phyloP scores from a whole-genome alignment of 2,888 invertebrate genomes.

The Oligia latruncula region DNA sequence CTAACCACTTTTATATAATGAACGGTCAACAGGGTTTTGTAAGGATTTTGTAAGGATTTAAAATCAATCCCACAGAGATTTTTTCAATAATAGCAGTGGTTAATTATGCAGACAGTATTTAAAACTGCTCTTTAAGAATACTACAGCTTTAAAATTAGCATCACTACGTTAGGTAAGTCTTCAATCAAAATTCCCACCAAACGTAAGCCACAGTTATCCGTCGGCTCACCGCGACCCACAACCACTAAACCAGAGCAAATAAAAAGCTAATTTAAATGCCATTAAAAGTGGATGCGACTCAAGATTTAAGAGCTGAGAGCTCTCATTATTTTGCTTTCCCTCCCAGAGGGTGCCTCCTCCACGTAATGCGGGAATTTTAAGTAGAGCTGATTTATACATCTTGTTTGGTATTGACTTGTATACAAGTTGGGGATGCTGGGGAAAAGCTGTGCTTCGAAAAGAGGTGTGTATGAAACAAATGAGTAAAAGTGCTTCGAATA shows the following conservation, averaged over 20 bases:
- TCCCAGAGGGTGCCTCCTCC: slow-evolving; percentile 59
- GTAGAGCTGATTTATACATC: slow-evolving; percentile 68
- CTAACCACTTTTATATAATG: neutral
- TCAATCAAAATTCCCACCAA: slow-evolving; percentile 37
- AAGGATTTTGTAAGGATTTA: neutral
- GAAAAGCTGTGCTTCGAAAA: neutral
- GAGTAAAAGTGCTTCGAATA: neutral
- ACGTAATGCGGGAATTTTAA: slow-evolving; percentile 70
- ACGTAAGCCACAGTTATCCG: slow-evolving; percentile 36
- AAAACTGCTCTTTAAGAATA: neutral
- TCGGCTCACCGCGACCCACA: slow-evolving; percentile 43
- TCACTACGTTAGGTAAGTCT: neutral
- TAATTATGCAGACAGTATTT: neutral
- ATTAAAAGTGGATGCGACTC: slow-evolving; percentile 86
- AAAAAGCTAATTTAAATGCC: slow-evolving; percentile 89
- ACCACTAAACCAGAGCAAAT: slow-evolving; percentile 78
- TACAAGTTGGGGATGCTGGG: slow-evolving; percentile 25
- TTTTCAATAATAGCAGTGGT: neutral
- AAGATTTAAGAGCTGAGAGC: slow-evolving; percentile 79
- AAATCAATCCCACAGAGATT: neutral
- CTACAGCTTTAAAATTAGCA: neutral
- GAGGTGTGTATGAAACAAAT: neutral
- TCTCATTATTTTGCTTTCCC: slow-evolving; percentile 67
- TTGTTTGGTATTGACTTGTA: slow-evolving; percentile 64
- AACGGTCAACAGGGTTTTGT: neutral